phyloP scores from a whole-genome alignment of 2,888 invertebrate genomes.

The Noctua pronuba region DNA sequence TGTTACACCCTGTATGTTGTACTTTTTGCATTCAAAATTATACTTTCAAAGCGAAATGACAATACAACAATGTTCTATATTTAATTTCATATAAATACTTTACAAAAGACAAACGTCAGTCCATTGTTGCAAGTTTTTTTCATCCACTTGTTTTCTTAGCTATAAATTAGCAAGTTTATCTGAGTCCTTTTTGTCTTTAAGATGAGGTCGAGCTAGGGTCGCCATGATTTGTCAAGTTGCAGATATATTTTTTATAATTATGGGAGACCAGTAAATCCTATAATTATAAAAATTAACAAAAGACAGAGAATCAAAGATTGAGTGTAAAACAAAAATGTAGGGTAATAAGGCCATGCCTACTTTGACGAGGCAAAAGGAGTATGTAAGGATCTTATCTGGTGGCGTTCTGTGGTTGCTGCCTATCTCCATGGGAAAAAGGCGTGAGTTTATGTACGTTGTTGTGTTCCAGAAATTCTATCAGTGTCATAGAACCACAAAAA shows the following conservation, averaged over 20 bases:
- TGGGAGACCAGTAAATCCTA: background rate
- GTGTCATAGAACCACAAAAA: no score
- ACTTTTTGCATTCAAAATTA: background rate
- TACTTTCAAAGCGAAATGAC: background rate
- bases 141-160: slow-evolving; percentile 68
- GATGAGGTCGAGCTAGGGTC: slow-evolving; percentile 64
- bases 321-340: background rate
- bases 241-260: background rate
- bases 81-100: slow-evolving; percentile 65
- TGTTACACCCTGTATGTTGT: no score
- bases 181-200: slow-evolving; percentile 69
- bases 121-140: slow-evolving; percentile 70
- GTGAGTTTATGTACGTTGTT: no score
- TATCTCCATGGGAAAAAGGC: no score
- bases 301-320: background rate
- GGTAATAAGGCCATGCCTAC: no score
- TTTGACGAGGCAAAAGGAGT: background rate
- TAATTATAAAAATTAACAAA: background rate
- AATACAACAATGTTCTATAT: slow-evolving; percentile 30
- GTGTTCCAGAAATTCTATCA: no score
- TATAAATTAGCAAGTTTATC: slow-evolving; percentile 78
- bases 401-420: background rate
- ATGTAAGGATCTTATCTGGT: no score
- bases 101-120: slow-evolving; percentile 52
- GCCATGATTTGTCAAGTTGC: slow-evolving; percentile 15